Evolutionary conservation across 2,797 vertebrate genomes (phyloP).

Genomic region (Allobates femoralis): DNA sequence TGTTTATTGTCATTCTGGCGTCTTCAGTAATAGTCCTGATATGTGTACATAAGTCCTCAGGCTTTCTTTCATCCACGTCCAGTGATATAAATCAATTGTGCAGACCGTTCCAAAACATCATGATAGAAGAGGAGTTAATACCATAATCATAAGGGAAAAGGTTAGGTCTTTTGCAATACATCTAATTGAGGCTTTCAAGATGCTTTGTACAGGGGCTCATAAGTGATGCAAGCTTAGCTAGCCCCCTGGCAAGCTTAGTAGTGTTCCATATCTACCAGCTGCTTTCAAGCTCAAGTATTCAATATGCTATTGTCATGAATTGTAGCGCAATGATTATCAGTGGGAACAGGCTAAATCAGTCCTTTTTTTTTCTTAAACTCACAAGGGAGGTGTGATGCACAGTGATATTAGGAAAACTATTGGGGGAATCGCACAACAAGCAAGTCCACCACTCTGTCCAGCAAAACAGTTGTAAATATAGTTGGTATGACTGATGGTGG

Average conservation of each 20-base stretch:
- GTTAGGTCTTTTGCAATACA: constrained; percentile 10
- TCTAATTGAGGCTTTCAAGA: constrained; percentile 16
- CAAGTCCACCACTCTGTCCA: neutral
- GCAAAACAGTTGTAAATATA: neutral
- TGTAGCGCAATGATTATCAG: constrained; percentile 66
- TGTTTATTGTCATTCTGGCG: too few relatives aligned
- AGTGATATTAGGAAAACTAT: neutral
- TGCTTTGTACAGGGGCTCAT: constrained; percentile 21
- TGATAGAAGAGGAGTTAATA: neutral
- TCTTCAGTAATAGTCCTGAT: too few relatives aligned
- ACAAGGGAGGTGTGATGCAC: constrained; percentile 38
- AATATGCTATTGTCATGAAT: constrained; percentile 20
- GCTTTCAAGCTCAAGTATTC: constrained; percentile 34
- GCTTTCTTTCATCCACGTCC: too few relatives aligned
- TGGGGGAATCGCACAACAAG: neutral
- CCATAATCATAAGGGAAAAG: constrained; percentile 4
- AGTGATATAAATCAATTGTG: too few relatives aligned
- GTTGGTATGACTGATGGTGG: neutral
- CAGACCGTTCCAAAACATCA: too few relatives aligned
- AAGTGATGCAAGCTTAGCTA: constrained; percentile 65
- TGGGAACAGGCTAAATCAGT: constrained; percentile 40
- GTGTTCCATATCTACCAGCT: constrained; percentile 38
- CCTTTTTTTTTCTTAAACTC: constrained; percentile 61
- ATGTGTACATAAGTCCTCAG: too few relatives aligned
- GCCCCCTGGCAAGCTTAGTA: constrained; percentile 64